Conservation (phyloP, 2,113 vertebrate species). For the Melanotaenia duboulayi region DNA sequence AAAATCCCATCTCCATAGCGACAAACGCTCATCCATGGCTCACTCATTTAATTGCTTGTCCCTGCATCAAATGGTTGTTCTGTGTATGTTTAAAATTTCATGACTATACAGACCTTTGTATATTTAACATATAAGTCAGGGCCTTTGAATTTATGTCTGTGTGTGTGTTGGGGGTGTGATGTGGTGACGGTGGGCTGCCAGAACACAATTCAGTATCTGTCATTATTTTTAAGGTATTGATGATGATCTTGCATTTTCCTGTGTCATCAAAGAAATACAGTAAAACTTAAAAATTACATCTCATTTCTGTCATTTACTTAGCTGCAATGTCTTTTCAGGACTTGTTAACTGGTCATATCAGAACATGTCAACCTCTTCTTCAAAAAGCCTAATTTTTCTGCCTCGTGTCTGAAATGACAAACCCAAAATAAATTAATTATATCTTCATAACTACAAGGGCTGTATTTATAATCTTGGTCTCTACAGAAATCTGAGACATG, state of each 20-base stretch:
- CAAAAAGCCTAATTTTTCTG: no score
- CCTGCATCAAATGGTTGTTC: conserved; percentile 55
- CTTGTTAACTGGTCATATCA: background rate
- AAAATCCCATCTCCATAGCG: conserved; percentile 57
- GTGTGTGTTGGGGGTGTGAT: conserved; percentile 2
- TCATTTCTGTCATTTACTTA: no score
- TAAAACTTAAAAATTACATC: no score
- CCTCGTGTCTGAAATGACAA: no score
- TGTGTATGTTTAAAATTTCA: conserved; percentile 62
- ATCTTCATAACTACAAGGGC: no score
- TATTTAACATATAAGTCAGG: conserved; percentile 57
- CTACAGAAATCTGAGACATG: no score
- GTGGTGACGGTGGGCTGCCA: background rate
- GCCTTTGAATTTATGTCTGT: conserved; percentile 47
- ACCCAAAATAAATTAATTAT: no score
- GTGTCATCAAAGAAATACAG: no score
- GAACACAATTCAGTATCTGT: background rate
- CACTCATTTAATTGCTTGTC: conserved; percentile 37
- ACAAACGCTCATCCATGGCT: conserved; percentile 33
- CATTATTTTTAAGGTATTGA: background rate
- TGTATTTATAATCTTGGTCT: no score
- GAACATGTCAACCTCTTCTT: background rate
- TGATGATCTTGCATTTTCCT: background rate
- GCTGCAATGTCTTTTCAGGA: background rate
- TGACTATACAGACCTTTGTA: conserved; percentile 42